Conservation (phyloP, 1,140 invertebrate species). For the Drosophila sechellia region DNA sequence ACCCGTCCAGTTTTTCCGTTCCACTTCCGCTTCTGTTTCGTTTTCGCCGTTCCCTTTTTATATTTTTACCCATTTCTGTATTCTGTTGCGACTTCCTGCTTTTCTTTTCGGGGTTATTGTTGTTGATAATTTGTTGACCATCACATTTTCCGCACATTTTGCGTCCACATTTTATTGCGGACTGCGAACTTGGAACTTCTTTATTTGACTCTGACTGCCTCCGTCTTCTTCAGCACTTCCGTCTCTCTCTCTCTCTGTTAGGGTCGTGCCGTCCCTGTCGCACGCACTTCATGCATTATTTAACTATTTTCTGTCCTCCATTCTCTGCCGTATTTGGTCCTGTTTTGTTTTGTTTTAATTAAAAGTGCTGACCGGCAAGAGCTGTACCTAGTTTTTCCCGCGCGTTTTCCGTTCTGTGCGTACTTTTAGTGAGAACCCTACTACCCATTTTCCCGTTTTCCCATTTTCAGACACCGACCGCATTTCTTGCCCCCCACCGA, state of each 20-base stretch:
- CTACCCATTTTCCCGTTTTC: neutral
- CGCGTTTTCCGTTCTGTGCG: conserved; percentile 1
- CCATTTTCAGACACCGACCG: neutral
- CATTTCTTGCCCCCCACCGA: neutral
- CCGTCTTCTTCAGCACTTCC: neutral
- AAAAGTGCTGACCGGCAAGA: conserved; percentile 73
- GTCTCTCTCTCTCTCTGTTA: neutral
- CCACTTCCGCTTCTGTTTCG: conserved; percentile 26
- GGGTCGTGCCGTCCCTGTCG: conserved; percentile 22
- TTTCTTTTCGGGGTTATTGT: conserved; percentile 33
- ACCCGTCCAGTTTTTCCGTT: conserved; percentile 4
- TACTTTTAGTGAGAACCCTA: conserved; percentile 8
- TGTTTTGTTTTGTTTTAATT: conserved; percentile 73
- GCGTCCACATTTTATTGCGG: conserved; percentile 15
- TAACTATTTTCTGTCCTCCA: conserved; percentile 51
- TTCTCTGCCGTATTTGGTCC: conserved; percentile 22
- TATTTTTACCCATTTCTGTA: conserved; percentile 5
- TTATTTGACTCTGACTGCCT: conserved; percentile 4
- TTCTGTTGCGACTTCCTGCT: conserved; percentile 10
- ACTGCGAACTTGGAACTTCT: conserved; percentile 17
- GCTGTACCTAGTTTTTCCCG: conserved; percentile 14
- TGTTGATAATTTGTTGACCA: conserved; percentile 76
- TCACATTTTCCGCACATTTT: conserved; percentile 73
- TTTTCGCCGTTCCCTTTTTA: conserved; percentile 6
- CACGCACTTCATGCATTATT: conserved; percentile 62